These are phyloP conservation scores for Muraenolepis orangiensis DNA, from an alignment of 2,797 vertebrate species.

Conservation along the genomic window DNA sequence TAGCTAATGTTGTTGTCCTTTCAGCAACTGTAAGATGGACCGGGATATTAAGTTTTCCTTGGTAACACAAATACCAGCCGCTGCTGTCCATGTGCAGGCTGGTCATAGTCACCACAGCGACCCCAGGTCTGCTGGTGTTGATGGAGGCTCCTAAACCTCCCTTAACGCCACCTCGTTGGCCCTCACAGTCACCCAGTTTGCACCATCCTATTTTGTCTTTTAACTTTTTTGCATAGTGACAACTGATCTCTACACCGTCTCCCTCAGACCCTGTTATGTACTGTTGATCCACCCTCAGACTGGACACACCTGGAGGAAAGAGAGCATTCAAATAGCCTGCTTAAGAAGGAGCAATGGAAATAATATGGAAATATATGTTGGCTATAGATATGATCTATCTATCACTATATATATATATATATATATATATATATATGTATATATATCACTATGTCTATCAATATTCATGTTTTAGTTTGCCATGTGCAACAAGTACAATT, in stretches of 20 bases:
- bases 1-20: background rate
- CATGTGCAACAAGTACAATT: too few species aligned
- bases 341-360: background rate
- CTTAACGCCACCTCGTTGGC: background rate
- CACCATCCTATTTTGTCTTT: slow-evolving; percentile 32
- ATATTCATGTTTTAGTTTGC: too few species aligned
- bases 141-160: slow-evolving; percentile 15
- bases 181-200: slow-evolving; percentile 3
- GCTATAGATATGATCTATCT: too few species aligned
- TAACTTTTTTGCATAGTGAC: background rate
- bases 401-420: too few species aligned
- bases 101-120: slow-evolving; percentile 42
- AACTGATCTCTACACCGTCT: slow-evolving; percentile 26
- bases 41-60: slow-evolving; percentile 44
- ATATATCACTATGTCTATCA: background rate
- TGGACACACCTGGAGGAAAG: slow-evolving; percentile 10
- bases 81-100: slow-evolving; percentile 6
- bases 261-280: slow-evolving; percentile 11
- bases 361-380: background rate
- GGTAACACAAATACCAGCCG: slow-evolving; percentile 45
- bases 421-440: too few species aligned
- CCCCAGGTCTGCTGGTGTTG: background rate
- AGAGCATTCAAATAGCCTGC: background rate
- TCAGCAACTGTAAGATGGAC: slow-evolving; percentile 25
- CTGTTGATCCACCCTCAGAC: slow-evolving; percentile 26